Base-by-base conservation (phyloP, 2,888 invertebrate species). In the Heterodera filipjevi region DNA sequence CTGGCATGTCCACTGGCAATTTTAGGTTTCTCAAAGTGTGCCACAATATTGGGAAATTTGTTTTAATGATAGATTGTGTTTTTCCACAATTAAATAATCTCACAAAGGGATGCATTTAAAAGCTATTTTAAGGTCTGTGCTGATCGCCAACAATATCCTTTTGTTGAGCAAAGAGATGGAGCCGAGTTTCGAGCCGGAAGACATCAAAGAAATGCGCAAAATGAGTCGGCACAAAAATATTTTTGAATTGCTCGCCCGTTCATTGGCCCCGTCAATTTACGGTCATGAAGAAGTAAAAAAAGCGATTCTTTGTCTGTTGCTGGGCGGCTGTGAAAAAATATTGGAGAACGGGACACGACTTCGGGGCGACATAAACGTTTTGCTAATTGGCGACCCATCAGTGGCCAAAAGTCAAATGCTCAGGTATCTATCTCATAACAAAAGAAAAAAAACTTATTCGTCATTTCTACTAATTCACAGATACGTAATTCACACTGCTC, bases 381-480 rank as follows among this genome's bases (percentile, higher is more conserved):
- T 97, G 64, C 91, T 99, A 3, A 97, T 99, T 88, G 99, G 99
- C 71, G 99, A 99, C 91, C 99, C 99, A 0, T 97, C 96, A 76
- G 98, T 99, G 64, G 99, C 99, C 1, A 99, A 99, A 91, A 99
- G 98, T 0, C 99, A 99, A 90, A 91, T 91, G 86, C 86, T 91
- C 74, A 87, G 91, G 89, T 90, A 81, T 22, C 46, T 30, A 30
- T 44, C 6, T 66, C 10, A 30, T 64, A 27, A 35, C 53, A 75
- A 6, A 1, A 8, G 30, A 76, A 59, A 3, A 35, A 49, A 49
- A n/a, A 49, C 30, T 14, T 71, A 30, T 71, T 32, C 27, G 3
- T 30, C 12, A 6, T n/a, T 53, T n/a, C 35, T 14, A n/a, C n/a
- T n/a, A n/a, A n/a, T n/a, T n/a, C n/a, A 27, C 81, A 90, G 98